Evolutionary conservation across 2,113 vertebrate species (phyloP), one percentile per base, ranked within the genome.

Genomic region (Parus major): DNA sequence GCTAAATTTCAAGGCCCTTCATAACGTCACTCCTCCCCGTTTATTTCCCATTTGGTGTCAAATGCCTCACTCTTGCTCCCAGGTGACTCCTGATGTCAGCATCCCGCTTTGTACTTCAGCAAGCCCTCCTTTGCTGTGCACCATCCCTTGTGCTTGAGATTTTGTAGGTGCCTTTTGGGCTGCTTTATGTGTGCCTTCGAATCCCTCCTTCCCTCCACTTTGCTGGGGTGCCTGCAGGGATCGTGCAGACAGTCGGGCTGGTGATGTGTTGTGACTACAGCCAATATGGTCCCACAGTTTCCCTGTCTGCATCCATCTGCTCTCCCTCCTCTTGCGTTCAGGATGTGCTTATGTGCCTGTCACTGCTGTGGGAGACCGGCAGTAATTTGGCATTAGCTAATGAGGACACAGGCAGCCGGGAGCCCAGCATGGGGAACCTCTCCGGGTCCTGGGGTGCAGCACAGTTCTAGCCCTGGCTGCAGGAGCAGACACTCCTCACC

Each of bases 301-400:
- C 27, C 76, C 41, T 71, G 57, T 65, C 79, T 69, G 70, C 55
- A 47, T 63, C 94, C 96, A 93, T 94, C 94, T 94, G 92, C 59
- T 90, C 79, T 50, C 59, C 73, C 63, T 80, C 41, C 70, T 61
- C 64, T 20, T 12, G 50, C 1, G 0, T 21, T 73, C 52, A 5
- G 79, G 66, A 31, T 24, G 17, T 22, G 31, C 42, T n/a, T 15
- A 3, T 8, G 39, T 1, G 13, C 71, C 71, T 77, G 71, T 46
- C 29, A 10, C 55, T 66, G 70, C 14, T 35, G 29, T 29, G 31
- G 41, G 50, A 31, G 8, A 47, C 10, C 4, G 5, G 19, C 75
- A 86, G n/a, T 9, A 36, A 44, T 31, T 46, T 73, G 42, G 44
- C 29, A 24, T 42, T 10, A 41, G 41, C 23, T 90, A 9, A 39